Evolutionary conservation across 1,140 invertebrate genomes (phyloP).

Genomic region (Ganaspis sp.): DNA sequence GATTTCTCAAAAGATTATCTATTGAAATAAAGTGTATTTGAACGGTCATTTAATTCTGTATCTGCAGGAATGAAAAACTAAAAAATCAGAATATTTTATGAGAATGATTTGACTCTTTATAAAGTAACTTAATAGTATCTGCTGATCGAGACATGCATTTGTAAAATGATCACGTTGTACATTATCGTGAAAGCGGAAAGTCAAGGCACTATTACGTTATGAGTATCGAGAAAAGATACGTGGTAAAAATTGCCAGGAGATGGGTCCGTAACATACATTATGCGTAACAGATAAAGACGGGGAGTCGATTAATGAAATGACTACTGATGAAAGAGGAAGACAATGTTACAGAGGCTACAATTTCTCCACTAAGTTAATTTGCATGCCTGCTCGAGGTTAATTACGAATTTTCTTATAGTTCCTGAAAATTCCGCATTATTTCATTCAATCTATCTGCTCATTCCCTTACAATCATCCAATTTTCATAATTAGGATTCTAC

Average conservation of each 20-base stretch:
- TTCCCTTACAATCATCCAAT: no score
- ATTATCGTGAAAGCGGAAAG: constrained; percentile 27
- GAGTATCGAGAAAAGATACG: constrained; percentile 16
- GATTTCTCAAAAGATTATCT: no score
- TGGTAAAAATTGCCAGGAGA: constrained; percentile 1
- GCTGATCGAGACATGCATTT: neutral
- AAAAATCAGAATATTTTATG: no score
- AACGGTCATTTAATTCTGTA: no score
- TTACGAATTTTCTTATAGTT: constrained; percentile 49
- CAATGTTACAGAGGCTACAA: neutral
- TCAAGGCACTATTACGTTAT: constrained; percentile 25
- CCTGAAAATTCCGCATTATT: no score
- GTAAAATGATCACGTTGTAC: constrained; percentile 30
- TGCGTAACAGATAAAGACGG: neutral
- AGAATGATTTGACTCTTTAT: neutral
- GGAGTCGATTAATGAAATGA: constrained; percentile 30
- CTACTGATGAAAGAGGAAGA: constrained; percentile 7
- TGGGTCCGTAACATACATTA: neutral
- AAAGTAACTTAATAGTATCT: neutral
- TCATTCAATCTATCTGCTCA: no score
- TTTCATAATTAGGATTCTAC: no score
- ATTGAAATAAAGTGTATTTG: no score
- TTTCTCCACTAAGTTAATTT: constrained; percentile 50
- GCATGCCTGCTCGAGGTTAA: constrained; percentile 55
- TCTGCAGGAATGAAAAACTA: no score